These are phyloP conservation scores for Euplexia lucipara DNA, from an alignment of 2,888 invertebrate genomes.

Conservation along the genomic window DNA sequence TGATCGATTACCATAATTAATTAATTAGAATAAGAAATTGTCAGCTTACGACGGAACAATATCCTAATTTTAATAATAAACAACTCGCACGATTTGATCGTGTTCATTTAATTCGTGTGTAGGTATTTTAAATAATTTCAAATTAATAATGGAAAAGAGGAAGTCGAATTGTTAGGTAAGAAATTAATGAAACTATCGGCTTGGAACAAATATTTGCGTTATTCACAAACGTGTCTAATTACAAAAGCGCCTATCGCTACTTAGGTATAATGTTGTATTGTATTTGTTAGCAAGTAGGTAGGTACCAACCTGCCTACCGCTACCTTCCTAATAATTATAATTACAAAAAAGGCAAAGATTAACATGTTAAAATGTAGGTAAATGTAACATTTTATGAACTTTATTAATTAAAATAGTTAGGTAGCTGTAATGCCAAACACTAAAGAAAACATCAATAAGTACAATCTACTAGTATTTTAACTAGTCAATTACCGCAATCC, in stretches of 20 bases:
- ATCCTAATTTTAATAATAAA: constrained; percentile 10
- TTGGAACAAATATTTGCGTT: constrained; percentile 23
- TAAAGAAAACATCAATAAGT: neutral
- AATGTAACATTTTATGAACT: too few species aligned
- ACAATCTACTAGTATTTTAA: too few species aligned
- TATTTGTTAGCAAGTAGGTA: neutral
- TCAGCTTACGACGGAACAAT: constrained; percentile 1
- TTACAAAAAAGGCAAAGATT: too few species aligned
- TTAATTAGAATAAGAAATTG: neutral
- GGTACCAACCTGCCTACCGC: too few species aligned
- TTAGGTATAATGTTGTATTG: neutral
- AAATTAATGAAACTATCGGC: constrained; percentile 29
- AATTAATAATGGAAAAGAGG: constrained; percentile 38
- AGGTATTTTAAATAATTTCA: constrained; percentile 20
- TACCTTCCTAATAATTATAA: too few species aligned
- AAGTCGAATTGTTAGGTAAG: constrained; percentile 22
- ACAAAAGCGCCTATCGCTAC: neutral
- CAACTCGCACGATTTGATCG: neutral
- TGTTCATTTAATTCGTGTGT: neutral
- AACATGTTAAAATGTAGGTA: too few species aligned
- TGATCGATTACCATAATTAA: constrained; percentile 20
- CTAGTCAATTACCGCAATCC: too few species aligned
- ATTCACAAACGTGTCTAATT: constrained; percentile 1
- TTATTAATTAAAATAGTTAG: neutral
- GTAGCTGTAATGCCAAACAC: neutral